These are phyloP conservation scores for Centruroides sculpturatus DNA, from an alignment of 1,140 invertebrate species.

Conservation along the genomic window DNA sequence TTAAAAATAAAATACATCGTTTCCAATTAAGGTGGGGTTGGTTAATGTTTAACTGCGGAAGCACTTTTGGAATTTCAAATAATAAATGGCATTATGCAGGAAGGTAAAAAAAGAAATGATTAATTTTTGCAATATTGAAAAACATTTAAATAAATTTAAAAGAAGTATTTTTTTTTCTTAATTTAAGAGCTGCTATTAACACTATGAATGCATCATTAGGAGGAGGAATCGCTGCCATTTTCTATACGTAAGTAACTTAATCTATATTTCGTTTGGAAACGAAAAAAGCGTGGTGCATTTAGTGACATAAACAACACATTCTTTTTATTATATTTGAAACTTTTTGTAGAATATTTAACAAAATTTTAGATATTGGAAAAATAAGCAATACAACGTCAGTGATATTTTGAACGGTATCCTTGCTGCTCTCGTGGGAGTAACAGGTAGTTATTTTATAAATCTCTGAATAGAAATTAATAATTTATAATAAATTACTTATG, in stretches of 20 bases:
- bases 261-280: neutral
- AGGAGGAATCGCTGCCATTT: constrained; percentile 58
- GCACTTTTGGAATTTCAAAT: constrained; percentile 43
- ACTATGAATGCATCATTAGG: constrained; percentile 79
- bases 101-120: constrained; percentile 18
- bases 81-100: constrained; percentile 77
- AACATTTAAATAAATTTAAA: neutral
- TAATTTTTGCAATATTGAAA: neutral
- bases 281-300: too few relatives aligned
- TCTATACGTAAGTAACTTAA: constrained; percentile 35
- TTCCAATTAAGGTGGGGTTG: constrained; percentile 51
- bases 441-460: constrained; percentile 1
- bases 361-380: constrained; percentile 5
- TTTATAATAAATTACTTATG: neutral
- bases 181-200: constrained; percentile 54
- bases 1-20: neutral
- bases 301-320: neutral
- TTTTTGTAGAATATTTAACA: neutral
- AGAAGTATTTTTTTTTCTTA: neutral
- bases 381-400: constrained; percentile 2
- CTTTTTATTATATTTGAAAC: neutral
- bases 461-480: neutral
- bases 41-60: constrained; percentile 80
- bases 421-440: constrained; percentile 16
- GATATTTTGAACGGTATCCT: constrained; percentile 16